Evolutionary conservation across 2,888 invertebrate genomes (phyloP), one percentile per base, ranked within the genome.

Genomic region (Pollenia griseotomentosa): DNA sequence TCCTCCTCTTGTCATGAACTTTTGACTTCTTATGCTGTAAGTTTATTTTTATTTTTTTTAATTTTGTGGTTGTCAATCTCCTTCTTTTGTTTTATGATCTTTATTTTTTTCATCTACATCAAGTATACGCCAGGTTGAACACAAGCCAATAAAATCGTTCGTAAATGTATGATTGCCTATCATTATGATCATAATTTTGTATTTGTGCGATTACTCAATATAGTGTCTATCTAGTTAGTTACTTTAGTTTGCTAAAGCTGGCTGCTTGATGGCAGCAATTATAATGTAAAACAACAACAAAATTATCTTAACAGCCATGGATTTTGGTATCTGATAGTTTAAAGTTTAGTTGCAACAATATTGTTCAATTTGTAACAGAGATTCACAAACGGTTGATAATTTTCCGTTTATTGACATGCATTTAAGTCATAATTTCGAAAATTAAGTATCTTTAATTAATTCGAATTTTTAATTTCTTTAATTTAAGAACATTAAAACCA

Each of bases 111-210:
- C 6, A 33, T 82, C 40, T 70, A 71, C 73, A 88, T 85, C 81
- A 87, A 85, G 87, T 83, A 88, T 89, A 88, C 88, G 87, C 83
- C 87, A 85, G 57, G 73, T 42, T 83, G 79, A 61, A 79, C 73
- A 73, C 75, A 40, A 57, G 74, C 68, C 79, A 80, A 74, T 33
- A 33, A 51, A n/a, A 12, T 71, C 40, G 40, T 8, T 46, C n/a
- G 6, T 23, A 7, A 19, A n/a, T 61, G n/a, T 46, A n/a, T 65
- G 61, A 63, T 23, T 55, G 40, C 44, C 40, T 44, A 63, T 55
- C 51, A 42, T 75, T 66, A 77, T 66, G 48, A 81, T 87, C 73
- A 81, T 78, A 81, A 84, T 81, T 19, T 81, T 87, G 65, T 65
- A 53, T 70, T 19, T 63, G 55, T 74, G 73, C 59, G 61, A 86